These are phyloP conservation scores for Anguilla megastoma DNA, from an alignment of 2,797 vertebrate genomes.

Conservation along the genomic window DNA sequence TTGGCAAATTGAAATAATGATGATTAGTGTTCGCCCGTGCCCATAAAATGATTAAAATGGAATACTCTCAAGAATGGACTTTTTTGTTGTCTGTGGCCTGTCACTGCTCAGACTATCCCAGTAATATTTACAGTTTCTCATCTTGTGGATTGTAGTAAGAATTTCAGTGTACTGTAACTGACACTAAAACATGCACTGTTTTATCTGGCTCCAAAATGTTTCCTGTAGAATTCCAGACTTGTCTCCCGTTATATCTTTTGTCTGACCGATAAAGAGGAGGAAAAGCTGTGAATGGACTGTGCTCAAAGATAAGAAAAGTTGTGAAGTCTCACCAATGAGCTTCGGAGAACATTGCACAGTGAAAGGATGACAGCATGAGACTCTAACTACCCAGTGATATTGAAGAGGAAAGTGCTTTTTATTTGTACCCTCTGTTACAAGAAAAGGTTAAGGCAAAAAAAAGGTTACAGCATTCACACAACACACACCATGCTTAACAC, in stretches of 20 bases:
- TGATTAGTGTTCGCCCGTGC: background rate
- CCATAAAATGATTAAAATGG: background rate
- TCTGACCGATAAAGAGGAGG: background rate
- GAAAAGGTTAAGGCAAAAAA: background rate
- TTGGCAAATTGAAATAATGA: background rate
- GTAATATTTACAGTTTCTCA: background rate
- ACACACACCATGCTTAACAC: background rate
- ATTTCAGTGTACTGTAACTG: background rate
- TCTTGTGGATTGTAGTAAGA: background rate
- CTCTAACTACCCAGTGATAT: too few relatives aligned
- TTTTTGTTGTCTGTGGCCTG: background rate
- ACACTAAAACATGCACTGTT: background rate
- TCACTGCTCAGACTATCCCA: background rate
- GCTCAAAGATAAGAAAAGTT: background rate
- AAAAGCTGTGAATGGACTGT: background rate
- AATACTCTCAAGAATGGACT: background rate
- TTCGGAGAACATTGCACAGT: background rate
- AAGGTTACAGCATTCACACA: background rate
- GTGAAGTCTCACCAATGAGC: background rate
- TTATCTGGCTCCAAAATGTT: background rate
- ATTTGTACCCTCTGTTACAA: background rate
- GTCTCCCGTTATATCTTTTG: background rate
- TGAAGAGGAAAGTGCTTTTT: background rate
- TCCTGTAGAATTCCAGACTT: background rate
- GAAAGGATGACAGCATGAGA: background rate